A percentile compares a stretch with the other conserved stretches of the same genome.
Evolutionary conservation across 2,113 vertebrate species (phyloP).

Genomic region (Sphaerodactylus townsendi): DNA sequence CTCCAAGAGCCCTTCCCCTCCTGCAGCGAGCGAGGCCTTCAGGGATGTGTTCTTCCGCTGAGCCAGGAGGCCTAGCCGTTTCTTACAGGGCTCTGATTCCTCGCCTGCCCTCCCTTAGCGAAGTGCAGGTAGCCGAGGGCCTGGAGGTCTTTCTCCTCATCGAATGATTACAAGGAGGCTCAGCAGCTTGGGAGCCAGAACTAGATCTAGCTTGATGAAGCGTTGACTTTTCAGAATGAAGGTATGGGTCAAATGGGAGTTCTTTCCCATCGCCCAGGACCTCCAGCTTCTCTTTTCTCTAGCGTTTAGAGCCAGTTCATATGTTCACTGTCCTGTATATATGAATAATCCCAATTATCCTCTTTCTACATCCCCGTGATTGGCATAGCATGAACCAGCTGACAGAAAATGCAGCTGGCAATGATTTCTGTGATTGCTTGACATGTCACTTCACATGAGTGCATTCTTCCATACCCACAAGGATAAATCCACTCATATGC

Average conservation of each 20-base stretch:
- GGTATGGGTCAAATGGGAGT: not conserved
- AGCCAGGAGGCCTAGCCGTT: not conserved
- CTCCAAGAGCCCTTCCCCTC: not conserved
- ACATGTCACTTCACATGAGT: not conserved
- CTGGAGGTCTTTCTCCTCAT: not conserved
- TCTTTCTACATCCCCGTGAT: not conserved
- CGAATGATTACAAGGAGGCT: not conserved
- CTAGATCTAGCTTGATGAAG: too few relatives aligned
- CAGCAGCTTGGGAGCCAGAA: too few relatives aligned
- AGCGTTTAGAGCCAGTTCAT: not conserved
- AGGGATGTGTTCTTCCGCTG: not conserved
- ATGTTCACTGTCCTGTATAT: not conserved
- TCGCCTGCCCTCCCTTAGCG: not conserved
- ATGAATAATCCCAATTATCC: not conserved
- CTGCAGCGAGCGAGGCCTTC: not conserved
- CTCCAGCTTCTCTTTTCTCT: not conserved
- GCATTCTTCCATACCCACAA: not conserved
- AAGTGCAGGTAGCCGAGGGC: not conserved
- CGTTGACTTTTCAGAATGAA: not conserved
- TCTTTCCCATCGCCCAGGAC: too few relatives aligned
- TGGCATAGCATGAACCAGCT: not conserved
- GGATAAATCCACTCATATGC: not conserved
- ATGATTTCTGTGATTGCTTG: not conserved
- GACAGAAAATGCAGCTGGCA: not conserved
- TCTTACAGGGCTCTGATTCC: too few relatives aligned